A percentile compares a stretch with the other conserved stretches of the same genome.
Conservation (phyloP, 2,888 invertebrate genomes). For the Agonopterix heracliana region DNA sequence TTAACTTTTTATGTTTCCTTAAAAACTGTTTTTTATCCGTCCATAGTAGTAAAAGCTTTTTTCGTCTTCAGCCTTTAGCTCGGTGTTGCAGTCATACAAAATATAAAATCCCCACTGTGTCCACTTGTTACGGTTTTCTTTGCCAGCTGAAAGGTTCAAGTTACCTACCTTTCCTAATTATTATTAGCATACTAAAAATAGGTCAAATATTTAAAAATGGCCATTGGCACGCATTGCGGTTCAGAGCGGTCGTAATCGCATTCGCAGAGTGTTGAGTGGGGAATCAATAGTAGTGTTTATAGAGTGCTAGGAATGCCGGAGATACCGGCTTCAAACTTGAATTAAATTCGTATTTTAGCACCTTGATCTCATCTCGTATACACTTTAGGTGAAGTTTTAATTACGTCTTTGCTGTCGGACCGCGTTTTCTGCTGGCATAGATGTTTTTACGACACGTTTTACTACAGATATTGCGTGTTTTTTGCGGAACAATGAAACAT, state of each 20-base stretch:
- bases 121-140: constrained; percentile 36
- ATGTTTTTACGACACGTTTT: no score
- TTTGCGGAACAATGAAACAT: no score
- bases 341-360: no score
- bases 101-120: constrained; percentile 24
- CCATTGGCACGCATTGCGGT: constrained; percentile 58
- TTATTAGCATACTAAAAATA: constrained; percentile 74
- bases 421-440: not conserved
- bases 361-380: not conserved
- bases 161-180: constrained; percentile 71
- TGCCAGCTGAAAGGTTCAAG: constrained; percentile 64
- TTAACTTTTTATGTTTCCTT: no score
- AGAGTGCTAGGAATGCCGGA: constrained; percentile 5
- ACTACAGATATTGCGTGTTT: no score
- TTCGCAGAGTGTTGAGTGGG: constrained; percentile 35
- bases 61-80: no score
- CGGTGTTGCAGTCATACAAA: constrained; percentile 36
- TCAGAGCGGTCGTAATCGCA: constrained; percentile 52
- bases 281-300: constrained; percentile 20
- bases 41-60: no score
- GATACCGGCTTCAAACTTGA: no score
- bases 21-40: no score
- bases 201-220: constrained; percentile 70
- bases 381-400: not conserved
- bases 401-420: not conserved